Percentiles rank a stretch among this genome's conserved stretches.
Evolutionary conservation across 1,140 invertebrate genomes (phyloP).

Genomic region (Drosophila albomicans): DNA sequence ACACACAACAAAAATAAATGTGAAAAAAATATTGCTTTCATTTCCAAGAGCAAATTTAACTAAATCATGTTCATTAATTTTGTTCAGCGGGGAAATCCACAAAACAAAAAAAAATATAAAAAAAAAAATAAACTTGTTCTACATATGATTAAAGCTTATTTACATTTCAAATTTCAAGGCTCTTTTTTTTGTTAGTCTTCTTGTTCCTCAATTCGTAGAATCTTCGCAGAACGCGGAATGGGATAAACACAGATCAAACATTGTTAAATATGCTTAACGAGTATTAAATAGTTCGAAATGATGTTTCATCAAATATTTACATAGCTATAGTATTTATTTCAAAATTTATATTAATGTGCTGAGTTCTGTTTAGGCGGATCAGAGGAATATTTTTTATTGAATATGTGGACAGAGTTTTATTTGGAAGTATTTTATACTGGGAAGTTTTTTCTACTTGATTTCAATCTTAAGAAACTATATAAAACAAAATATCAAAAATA

Average conservation of each 20-base stretch:
- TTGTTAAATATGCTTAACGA: background rate
- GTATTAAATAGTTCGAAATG: no score
- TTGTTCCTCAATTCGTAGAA: background rate
- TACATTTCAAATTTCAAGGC: slow-evolving; percentile 17
- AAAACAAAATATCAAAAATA: no score
- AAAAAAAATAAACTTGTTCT: slow-evolving; percentile 24
- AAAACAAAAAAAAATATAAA: no score
- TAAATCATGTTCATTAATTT: slow-evolving; percentile 9
- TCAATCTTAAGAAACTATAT: no score
- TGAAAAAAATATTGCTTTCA: slow-evolving; percentile 25
- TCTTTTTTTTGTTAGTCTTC: background rate
- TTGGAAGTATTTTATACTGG: no score
- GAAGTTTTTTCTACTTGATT: no score
- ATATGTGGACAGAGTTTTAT: no score
- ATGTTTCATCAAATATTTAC: background rate
- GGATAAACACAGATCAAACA: background rate
- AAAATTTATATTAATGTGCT: no score
- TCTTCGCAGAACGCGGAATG: background rate
- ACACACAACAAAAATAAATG: no score
- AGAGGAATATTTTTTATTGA: no score
- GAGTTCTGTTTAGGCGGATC: no score
- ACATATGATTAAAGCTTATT: slow-evolving; percentile 3
- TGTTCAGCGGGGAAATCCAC: background rate
- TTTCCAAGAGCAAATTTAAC: slow-evolving; percentile 34
- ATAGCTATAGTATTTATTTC: background rate